Evolutionary conservation across 2,888 invertebrate species (phyloP), one percentile per base, ranked within the genome.

Genomic region (Amorpha juglandis): DNA sequence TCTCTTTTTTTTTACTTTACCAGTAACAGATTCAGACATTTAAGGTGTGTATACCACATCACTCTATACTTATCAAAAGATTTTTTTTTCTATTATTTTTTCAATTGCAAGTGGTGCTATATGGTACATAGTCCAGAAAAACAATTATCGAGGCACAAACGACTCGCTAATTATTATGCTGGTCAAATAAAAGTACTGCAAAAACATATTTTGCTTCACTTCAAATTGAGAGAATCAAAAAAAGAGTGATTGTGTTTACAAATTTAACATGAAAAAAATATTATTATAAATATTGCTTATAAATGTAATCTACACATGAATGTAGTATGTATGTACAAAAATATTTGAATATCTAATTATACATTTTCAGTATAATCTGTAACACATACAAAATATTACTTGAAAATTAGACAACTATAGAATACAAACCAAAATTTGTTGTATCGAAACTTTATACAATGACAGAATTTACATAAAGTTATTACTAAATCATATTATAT

Each of bases 161-260:
- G 0, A 52, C 6, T 27, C 52, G 0, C 27, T 1, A 38, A 38
- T 38, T 1, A 38, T 38, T 9, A 9, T 38, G 38, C 27, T 27
- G 27, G 27, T 27, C 27, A 27, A n/a, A 9, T 9, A 38, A 9
- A 7, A 38, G 7, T 8, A 38, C 7, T 38, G 0, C 9, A 38
- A 38, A 7, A 38, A 38, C 38, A 38, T 38, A 38, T 7, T 9
- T 27, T 45, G 14, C 45, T 11, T 11, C 14, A 45, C 14, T 12
- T 53, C 35, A 33, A 4, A 12, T 35, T n/a, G n/a, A n/a, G n/a
- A n/a, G n/a, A n/a, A 53, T n/a, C 8, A 8, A n/a, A n/a, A n/a
- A n/a, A n/a, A n/a, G 8, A 53, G 35, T 53, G 53, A 53, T 53
- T 33, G 53, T 35, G 53, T 35, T 53, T 53, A 53, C 53, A 53